Evolutionary conservation across 2,888 invertebrate genomes (phyloP), one percentile per base, ranked within the genome.

Genomic region (Cloeon dipterum): DNA sequence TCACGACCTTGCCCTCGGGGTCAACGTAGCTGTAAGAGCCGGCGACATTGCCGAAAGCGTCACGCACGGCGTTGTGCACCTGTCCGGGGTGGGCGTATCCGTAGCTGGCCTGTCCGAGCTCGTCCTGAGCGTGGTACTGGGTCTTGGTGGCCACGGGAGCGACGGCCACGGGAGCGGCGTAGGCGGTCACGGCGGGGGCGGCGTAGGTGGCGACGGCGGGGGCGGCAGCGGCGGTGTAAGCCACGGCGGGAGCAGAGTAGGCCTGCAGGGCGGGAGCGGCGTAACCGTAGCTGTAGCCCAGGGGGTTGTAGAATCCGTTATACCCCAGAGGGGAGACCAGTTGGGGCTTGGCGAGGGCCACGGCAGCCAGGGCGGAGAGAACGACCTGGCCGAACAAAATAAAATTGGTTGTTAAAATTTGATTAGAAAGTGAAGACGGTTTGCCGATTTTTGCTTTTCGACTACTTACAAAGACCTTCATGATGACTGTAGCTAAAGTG

Each of bases 11-110:
- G 26, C 61, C 62, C 41, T 58, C 52, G 38, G 61, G 59, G 45
- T 57, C 53, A 37, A 59, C 50, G 51, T 59, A 61, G 45, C 58
- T 55, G 52, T 54, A 59, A 42, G 52, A 49, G 17, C 59, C 59
- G 23, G 50, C 49, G 45, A 57, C 57, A 50, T 57, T 57, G 32
- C 58, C 58, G 38, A 47, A 46, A 33, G 52, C 54, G 42, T 56
- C 55, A 40, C 54, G 50, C 41, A 54, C 49, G 37, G 54, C 56
- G 42, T 51, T 49, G 45, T 56, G 56, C 29, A 51, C 45, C 48
- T 57, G 56, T 45, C 50, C 48, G 37, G 55, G 49, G 46, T 56
- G 55, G 34, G 51, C 43, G 42, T 57, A 55, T 38, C 57, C 57
- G 45, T 54, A 57, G 37, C 49, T 48, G 32, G 56, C 54, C 46